Conservation (phyloP, 2,888 invertebrate genomes). For the Drosophila infuscata region DNA sequence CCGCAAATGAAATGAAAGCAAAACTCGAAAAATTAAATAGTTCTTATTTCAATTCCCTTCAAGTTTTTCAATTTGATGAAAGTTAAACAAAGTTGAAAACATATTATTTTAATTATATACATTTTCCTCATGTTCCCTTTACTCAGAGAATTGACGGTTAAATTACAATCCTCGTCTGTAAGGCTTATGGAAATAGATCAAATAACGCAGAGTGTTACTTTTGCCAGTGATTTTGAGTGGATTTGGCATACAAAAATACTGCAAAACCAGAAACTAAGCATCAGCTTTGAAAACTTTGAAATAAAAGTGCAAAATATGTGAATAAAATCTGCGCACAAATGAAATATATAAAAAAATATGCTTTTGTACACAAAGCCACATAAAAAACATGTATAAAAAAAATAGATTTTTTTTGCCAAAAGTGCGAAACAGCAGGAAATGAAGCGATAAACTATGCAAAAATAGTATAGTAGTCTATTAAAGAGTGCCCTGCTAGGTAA, state of each 20-base stretch:
- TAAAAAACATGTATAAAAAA: slow-evolving; percentile 41
- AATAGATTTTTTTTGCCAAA: slow-evolving; percentile 44
- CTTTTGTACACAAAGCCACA: slow-evolving; percentile 38
- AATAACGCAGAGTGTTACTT: slow-evolving; percentile 55
- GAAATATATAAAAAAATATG: slow-evolving; percentile 54
- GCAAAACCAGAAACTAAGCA: slow-evolving; percentile 51
- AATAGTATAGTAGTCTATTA: slow-evolving; percentile 26
- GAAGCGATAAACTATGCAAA: slow-evolving; percentile 67
- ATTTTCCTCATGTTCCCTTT: neutral
- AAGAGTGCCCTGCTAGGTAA: slow-evolving; percentile 12
- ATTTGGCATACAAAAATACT: slow-evolving; percentile 43
- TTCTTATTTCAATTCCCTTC: neutral
- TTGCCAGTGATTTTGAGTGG: slow-evolving; percentile 51
- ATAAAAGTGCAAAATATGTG: slow-evolving; percentile 49
- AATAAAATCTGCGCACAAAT: slow-evolving; percentile 48
- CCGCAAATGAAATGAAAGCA: slow-evolving; percentile 40
- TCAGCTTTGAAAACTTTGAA: slow-evolving; percentile 43
- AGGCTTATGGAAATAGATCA: slow-evolving; percentile 43
- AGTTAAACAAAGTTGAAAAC: neutral
- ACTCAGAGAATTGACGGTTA: neutral
- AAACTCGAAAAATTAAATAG: neutral
- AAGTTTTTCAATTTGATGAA: neutral
- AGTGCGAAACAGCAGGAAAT: slow-evolving; percentile 63
- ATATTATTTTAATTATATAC: neutral
- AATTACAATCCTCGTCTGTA: neutral